These are phyloP conservation scores for Notoglanidium macrostoma DNA, from an alignment of 2,797 vertebrate genomes.

Conservation along the genomic window DNA sequence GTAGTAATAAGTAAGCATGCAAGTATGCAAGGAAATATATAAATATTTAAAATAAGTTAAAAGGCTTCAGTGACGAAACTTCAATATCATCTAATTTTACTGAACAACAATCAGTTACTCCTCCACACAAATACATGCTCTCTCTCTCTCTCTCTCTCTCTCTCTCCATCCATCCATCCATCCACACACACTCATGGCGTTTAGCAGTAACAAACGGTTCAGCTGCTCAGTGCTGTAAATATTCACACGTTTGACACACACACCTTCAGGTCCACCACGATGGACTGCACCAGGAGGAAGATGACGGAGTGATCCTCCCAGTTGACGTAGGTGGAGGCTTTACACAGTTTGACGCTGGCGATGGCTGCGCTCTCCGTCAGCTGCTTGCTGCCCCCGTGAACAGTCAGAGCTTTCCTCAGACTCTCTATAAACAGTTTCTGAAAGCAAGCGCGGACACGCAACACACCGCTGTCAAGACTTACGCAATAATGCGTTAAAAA, in stretches of 20 bases:
- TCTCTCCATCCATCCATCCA: no score
- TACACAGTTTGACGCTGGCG: slow-evolving; percentile 95
- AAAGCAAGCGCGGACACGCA: neutral
- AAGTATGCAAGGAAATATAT: no score
- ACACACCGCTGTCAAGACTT: neutral
- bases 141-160: no score
- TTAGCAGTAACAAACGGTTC: no score
- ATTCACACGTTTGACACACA: slow-evolving; percentile 29
- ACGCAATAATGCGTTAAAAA: neutral
- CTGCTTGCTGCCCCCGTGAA: slow-evolving; percentile 89
- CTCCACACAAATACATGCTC: no score
- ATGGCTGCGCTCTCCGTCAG: slow-evolving; percentile 95
- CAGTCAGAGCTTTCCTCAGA: slow-evolving; percentile 88
- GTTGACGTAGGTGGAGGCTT: slow-evolving; percentile 97
- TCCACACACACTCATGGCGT: no score
- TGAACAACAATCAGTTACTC: no score
- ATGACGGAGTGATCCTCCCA: slow-evolving; percentile 98
- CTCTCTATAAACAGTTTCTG: slow-evolving; percentile 96
- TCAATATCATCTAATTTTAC: no score
- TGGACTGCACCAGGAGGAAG: slow-evolving; percentile 93
- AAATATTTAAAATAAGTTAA: no score
- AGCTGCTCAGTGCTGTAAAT: neutral
- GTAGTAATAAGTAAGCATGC: no score
- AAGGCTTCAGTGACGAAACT: no score
- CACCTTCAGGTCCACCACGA: slow-evolving; percentile 96